phyloP scores from a whole-genome alignment of 2,113 vertebrate genomes.

The Salvator merianae region DNA sequence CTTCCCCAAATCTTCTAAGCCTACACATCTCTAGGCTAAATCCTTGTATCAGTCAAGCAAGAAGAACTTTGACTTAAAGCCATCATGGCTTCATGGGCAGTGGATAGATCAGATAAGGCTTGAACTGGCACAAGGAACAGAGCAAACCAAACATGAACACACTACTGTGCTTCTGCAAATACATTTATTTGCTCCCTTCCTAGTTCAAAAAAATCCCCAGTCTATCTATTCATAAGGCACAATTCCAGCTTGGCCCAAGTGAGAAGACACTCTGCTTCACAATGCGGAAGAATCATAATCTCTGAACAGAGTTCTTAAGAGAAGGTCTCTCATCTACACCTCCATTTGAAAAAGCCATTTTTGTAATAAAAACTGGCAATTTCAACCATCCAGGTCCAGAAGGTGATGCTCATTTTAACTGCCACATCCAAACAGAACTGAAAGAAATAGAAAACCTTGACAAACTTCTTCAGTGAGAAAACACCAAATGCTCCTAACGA shows the following conservation, averaged over 20 bases:
- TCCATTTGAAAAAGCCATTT: neutral
- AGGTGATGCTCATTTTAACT: neutral
- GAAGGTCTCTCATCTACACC: neutral
- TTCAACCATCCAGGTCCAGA: neutral
- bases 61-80: neutral
- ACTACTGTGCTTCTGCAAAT: neutral
- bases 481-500: neutral
- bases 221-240: neutral
- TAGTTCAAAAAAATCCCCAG: neutral
- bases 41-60: neutral
- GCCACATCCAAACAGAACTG: neutral
- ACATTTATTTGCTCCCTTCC: neutral
- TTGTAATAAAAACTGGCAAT: neutral
- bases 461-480: neutral
- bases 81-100: neutral
- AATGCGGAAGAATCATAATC: too few relatives aligned
- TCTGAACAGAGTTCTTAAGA: neutral
- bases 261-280: neutral
- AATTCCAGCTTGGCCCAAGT: neutral
- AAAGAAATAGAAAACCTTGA: neutral
- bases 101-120: neutral
- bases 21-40: too few relatives aligned
- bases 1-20: too few relatives aligned
- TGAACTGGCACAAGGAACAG: neutral
- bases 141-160: neutral